A percentile compares a stretch with the other conserved stretches of the same genome.
Conservation (phyloP, 2,113 vertebrate species). For the Pituophis catenifer region DNA sequence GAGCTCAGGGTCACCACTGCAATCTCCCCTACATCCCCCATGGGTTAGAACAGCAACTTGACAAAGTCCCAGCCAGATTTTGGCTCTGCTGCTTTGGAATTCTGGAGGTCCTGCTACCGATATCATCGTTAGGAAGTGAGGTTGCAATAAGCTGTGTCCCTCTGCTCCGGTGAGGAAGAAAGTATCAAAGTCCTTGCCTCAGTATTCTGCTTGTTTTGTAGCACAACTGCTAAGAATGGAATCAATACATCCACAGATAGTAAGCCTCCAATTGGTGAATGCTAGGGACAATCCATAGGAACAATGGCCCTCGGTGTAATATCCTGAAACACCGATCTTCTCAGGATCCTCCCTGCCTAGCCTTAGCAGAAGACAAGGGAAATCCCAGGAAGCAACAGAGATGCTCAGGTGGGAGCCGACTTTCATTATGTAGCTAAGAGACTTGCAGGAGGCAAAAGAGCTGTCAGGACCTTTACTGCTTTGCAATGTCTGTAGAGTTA, state of each 20-base stretch:
- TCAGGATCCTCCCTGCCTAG: background rate
- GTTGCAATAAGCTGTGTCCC: background rate
- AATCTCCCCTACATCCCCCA: background rate
- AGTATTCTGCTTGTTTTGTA: background rate
- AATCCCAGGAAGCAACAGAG: background rate
- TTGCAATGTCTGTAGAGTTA: background rate
- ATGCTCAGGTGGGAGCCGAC: background rate
- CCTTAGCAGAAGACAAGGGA: background rate
- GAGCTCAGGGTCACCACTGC: background rate
- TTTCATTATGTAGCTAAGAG: background rate
- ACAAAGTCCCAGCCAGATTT: background rate
- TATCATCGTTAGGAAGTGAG: background rate
- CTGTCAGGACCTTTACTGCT: background rate
- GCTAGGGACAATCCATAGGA: background rate
- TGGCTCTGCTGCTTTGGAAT: background rate
- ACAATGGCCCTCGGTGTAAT: background rate
- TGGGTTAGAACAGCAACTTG: background rate
- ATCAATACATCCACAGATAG: background rate
- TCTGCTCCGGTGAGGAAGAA: background rate
- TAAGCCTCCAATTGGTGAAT: background rate
- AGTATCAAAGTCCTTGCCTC: background rate
- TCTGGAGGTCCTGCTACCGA: background rate
- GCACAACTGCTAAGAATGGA: background rate
- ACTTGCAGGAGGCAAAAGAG: background rate
- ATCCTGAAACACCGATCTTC: background rate